Conservation (phyloP, 2,113 vertebrate species). For the Cricetomys ansorgei region DNA sequence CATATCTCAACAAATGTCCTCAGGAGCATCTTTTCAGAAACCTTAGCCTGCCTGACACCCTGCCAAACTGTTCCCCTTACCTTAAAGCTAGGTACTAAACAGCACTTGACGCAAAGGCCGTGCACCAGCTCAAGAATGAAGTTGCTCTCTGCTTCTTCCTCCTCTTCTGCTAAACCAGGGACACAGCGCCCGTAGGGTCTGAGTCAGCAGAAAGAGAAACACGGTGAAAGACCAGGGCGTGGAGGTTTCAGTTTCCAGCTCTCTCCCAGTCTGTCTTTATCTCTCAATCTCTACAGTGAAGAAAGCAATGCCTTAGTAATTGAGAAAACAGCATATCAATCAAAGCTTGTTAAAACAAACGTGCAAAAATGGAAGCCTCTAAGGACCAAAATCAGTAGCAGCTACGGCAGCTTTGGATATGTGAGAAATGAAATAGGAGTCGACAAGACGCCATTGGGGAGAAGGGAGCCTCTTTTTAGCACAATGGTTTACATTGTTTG, state of each 20-base stretch:
- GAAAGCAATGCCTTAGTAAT: constrained; percentile 51
- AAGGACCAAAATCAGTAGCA: constrained; percentile 70
- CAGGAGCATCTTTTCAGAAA: not conserved
- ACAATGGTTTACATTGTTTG: constrained; percentile 63
- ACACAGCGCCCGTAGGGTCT: fast-evolving
- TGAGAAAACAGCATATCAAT: constrained; percentile 72
- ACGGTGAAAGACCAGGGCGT: not conserved
- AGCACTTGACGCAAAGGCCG: not conserved
- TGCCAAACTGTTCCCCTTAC: not conserved
- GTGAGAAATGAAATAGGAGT: constrained; percentile 74
- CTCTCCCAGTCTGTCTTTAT: constrained; percentile 54
- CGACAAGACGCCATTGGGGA: constrained; percentile 68
- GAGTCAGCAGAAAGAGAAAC: not conserved
- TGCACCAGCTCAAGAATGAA: not conserved
- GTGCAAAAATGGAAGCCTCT: constrained; percentile 62
- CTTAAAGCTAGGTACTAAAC: not conserved
- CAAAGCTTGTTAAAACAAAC: constrained; percentile 74
- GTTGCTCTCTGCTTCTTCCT: not conserved
- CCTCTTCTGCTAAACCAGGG: not conserved
- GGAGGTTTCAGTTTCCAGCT: not conserved
- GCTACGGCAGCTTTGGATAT: constrained; percentile 53
- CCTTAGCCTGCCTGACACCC: not conserved
- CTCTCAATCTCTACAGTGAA: constrained; percentile 40
- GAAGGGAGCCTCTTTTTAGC: constrained; percentile 56
- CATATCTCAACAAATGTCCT: not conserved